A percentile compares a stretch with the other conserved stretches of the same genome.
Conservation (phyloP, 2,797 vertebrate genomes). For the Salmo trutta region DNA sequence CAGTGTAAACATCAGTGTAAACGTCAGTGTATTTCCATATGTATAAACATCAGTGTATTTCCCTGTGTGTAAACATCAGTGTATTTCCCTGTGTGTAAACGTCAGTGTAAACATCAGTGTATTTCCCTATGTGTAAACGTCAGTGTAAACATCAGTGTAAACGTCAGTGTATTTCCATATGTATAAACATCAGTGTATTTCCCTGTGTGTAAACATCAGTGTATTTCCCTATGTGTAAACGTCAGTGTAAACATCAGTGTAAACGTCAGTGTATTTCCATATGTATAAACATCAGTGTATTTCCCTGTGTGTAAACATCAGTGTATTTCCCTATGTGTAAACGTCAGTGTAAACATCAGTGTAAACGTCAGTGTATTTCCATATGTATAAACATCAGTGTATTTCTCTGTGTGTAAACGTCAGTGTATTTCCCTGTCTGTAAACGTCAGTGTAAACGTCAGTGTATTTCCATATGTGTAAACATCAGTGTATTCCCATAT, state of each 20-base stretch:
- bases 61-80: too few relatives aligned
- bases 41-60: not conserved
- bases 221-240: not conserved
- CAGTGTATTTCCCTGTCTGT: too few relatives aligned
- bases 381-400: too few relatives aligned
- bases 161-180: not conserved
- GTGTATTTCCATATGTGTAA: too few relatives aligned
- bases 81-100: too few relatives aligned
- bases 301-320: not conserved
- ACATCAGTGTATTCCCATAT: too few relatives aligned
- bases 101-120: not conserved
- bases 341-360: too few relatives aligned
- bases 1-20: not conserved
- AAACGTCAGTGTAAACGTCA: too few relatives aligned
- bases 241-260: not conserved
- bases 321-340: too few relatives aligned
- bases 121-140: not conserved
- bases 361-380: too few relatives aligned
- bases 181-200: not conserved
- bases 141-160: not conserved
- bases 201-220: not conserved
- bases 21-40: not conserved
- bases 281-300: not conserved
- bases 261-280: not conserved
- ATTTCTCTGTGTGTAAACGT: too few relatives aligned